phyloP scores from a whole-genome alignment of 2,888 invertebrate genomes.

The Parnassius orleans region DNA sequence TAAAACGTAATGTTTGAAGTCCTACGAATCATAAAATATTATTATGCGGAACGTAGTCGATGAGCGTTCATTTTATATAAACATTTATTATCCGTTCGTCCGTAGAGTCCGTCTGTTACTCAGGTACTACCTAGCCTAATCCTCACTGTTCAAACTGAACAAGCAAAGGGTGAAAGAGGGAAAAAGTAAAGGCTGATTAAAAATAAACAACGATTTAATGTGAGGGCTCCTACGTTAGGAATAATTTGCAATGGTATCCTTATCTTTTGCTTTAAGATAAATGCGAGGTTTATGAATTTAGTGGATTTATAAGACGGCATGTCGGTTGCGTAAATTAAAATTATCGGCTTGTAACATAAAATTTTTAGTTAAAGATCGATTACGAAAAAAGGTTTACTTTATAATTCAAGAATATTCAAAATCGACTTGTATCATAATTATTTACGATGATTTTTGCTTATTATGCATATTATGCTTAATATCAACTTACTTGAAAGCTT shows the following conservation, averaged over 20 bases:
- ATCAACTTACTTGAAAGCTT: too few relatives aligned
- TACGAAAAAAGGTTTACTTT: too few relatives aligned
- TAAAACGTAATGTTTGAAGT: conserved; percentile 15
- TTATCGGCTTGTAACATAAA: too few relatives aligned
- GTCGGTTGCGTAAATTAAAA: too few relatives aligned
- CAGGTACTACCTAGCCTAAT: conserved; percentile 58
- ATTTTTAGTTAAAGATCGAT: too few relatives aligned
- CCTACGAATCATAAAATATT: conserved; percentile 26
- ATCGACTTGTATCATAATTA: too few relatives aligned
- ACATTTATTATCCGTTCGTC: conserved; percentile 39
- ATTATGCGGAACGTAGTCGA: conserved; percentile 34
- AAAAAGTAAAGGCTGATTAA: conserved; percentile 74
- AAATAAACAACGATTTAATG: conserved; percentile 73
- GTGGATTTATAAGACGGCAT: conserved; percentile 42
- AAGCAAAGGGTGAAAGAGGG: conserved; percentile 58
- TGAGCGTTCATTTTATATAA: conserved; percentile 36
- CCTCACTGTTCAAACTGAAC: conserved; percentile 44
- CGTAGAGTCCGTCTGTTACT: conserved; percentile 50
- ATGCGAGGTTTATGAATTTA: conserved; percentile 55
- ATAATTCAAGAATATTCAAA: too few relatives aligned
- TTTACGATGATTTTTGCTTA: too few relatives aligned
- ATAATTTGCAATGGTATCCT: conserved; percentile 74
- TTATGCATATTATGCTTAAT: too few relatives aligned
- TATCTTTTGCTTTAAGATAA: conserved; percentile 63
- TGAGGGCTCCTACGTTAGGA: conserved; percentile 45